phyloP scores from a whole-genome alignment of 2,888 invertebrate species.

The Nemurella pictetii region DNA sequence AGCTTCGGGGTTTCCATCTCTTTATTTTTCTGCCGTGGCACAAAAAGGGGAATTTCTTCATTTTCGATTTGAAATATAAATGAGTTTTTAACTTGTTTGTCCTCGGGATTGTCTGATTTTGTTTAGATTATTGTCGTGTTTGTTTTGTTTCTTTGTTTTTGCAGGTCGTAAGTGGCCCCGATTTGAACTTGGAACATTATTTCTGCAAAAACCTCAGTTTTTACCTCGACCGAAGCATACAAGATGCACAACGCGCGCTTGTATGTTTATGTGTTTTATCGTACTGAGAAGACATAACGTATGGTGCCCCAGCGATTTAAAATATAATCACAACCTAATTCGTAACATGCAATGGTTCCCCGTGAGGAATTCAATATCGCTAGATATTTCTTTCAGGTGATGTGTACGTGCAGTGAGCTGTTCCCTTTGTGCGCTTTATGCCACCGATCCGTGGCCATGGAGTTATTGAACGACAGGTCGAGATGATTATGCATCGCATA shows the following conservation, averaged over 20 bases:
- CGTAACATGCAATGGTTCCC: neutral
- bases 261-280: neutral
- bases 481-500: neutral
- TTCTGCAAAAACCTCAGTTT: neutral
- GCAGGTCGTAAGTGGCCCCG: neutral
- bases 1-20: neutral
- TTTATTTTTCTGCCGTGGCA: neutral
- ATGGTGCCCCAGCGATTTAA: slow-evolving; percentile 5
- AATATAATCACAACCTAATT: slow-evolving; percentile 12
- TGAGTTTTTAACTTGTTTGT: neutral
- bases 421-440: neutral
- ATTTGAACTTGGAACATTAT: neutral
- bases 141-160: neutral
- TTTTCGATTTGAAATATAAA: neutral
- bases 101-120: neutral
- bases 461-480: neutral
- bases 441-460: neutral
- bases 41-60: neutral
- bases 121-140: neutral
- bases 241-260: neutral
- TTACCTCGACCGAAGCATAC: neutral
- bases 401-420: neutral
- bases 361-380: neutral
- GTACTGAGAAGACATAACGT: neutral
- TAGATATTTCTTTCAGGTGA: neutral